Conservation (phyloP, 2,797 vertebrate species). For the Malurus splendens region DNA sequence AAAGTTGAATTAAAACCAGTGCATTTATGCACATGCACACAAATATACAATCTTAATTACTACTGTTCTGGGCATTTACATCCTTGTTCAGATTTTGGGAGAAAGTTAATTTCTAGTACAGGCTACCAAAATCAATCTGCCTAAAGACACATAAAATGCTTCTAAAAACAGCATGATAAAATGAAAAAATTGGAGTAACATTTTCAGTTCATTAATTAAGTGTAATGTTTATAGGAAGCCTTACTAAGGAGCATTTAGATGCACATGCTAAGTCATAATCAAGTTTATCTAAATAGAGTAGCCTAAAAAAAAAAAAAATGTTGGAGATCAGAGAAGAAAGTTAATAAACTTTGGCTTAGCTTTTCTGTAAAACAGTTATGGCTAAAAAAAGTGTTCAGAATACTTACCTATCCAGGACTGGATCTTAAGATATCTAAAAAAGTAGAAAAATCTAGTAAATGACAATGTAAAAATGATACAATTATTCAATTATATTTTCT, state of each 20-base stretch:
- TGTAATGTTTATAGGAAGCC: not conserved
- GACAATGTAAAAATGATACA: not conserved
- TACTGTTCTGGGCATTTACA: not conserved
- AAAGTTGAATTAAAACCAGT: slow-evolving; percentile 57
- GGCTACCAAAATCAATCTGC: not conserved
- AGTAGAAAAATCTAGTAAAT: not conserved
- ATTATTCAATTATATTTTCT: not conserved
- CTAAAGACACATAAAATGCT: not conserved
- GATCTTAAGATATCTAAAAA: not conserved
- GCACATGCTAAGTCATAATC: not conserved
- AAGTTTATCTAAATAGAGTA: not conserved
- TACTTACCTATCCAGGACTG: slow-evolving; percentile 42
- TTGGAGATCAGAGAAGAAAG: not conserved
- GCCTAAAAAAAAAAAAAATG: not conserved
- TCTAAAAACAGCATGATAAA: not conserved
- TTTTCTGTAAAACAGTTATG: not conserved
- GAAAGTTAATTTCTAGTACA: not conserved
- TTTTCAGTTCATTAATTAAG: not conserved
- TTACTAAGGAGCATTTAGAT: not conserved
- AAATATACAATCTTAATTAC: slow-evolving; percentile 1
- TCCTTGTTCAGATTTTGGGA: not conserved
- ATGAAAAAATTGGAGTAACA: not conserved
- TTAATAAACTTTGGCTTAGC: not conserved
- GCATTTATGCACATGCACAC: not conserved
- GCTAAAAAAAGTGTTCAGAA: not conserved